phyloP scores from a whole-genome alignment of 1,140 invertebrate genomes.

The Propsilocerus akamusi region DNA sequence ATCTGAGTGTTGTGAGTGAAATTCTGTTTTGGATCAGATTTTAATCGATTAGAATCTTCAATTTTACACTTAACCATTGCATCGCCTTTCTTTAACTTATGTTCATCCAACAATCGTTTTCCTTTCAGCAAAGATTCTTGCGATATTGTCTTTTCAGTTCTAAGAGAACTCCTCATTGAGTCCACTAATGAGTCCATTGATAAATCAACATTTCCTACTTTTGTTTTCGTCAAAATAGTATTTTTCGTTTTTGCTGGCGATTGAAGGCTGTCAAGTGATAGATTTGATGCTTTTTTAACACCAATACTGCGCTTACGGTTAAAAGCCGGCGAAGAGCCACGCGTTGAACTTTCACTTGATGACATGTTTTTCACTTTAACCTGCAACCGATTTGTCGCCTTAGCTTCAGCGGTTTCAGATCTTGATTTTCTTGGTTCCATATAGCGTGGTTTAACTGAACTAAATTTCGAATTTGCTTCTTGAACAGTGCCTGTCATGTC shows the following conservation, averaged over 20 bases:
- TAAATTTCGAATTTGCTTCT: neutral
- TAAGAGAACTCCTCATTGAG: conserved; percentile 24
- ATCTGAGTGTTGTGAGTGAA: conserved; percentile 7
- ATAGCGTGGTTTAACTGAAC: conserved; percentile 24
- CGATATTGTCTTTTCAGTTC: conserved; percentile 23
- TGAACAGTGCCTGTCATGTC: no score
- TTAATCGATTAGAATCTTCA: no score
- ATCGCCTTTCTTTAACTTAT: conserved; percentile 16
- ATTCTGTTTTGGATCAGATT: no score
- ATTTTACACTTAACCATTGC: conserved; percentile 5
- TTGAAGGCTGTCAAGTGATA: conserved; percentile 30
- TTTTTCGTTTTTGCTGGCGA: conserved; percentile 20
- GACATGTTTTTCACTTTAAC: conserved; percentile 25
- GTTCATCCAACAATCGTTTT: neutral
- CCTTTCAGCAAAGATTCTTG: conserved; percentile 15
- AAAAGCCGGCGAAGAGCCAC: conserved; percentile 45
- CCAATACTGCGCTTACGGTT: conserved; percentile 27
- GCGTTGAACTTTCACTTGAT: conserved; percentile 28
- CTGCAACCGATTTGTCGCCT: conserved; percentile 21
- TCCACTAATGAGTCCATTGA: conserved; percentile 32
- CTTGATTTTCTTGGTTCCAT: conserved; percentile 27
- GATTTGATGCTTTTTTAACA: conserved; percentile 21
- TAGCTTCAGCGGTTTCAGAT: conserved; percentile 18
- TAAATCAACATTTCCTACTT: conserved; percentile 23
- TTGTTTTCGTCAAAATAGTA: neutral